Base-by-base conservation (phyloP, 2,113 vertebrate species). In the Ageneiosus marmoratus region DNA sequence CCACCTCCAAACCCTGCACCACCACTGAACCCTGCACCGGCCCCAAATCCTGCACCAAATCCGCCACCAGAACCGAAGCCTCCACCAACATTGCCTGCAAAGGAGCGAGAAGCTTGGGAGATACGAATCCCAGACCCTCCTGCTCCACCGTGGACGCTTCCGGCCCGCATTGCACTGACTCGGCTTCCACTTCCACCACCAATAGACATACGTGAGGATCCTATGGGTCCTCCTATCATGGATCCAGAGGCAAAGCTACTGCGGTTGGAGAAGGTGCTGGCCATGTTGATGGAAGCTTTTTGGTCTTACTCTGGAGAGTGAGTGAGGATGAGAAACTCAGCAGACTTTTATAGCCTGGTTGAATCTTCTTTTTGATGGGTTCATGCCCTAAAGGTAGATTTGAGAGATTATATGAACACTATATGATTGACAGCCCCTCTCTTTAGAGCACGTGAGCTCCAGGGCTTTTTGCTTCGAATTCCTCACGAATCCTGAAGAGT, bases 81-180 rank as follows among this genome's bases (percentile, higher is more conserved):
- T 50, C 48, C 48, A 50, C 48, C 48, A 24, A 37, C 37, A 70
- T 11, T 70, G 37, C 67, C 67, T 70, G 11, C 37, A 24, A 32
- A n/a, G 41, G 37, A 44, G 3, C 22, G 37, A 44, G 67, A 46
- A n/a, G 67, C 67, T n/a, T 70, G 67, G 41, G 67, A 70, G 41
- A 70, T 70, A 13, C 41, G 67, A 70, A 70, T 37, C 37, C 67
- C 67, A 73, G 69, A 73, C 44, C 69, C 24, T 48, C 41, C 91
- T 0, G 81, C 63, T 22, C 90, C 87, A 0, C 87, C 92, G 1
- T 92, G 86, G 63, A 92, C 82, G 27, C 90, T 93, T 53, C 89
- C 83, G 0, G 80, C 51, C 41, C n/a, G 5, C 69, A 46, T 27
- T 27, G 69, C 24, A 15, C 69, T 72, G 12, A 72, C 22, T 12